phyloP scores from a whole-genome alignment of 2,797 vertebrate species.

The Lepilemur septentrionalis region DNA sequence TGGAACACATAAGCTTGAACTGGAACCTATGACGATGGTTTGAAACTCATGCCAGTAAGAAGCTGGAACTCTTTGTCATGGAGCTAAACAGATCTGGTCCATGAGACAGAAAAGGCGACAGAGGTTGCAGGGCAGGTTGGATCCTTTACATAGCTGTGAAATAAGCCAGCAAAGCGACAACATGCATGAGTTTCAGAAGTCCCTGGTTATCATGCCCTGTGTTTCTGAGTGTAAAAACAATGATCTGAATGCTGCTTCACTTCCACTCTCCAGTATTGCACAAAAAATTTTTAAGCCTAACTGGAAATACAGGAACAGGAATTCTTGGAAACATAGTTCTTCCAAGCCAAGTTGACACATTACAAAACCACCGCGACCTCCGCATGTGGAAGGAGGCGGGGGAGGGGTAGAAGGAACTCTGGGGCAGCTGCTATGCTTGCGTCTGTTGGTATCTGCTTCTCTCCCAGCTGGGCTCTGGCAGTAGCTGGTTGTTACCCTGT shows the following conservation, averaged over 20 bases:
- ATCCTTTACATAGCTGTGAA: not conserved
- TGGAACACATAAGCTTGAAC: not conserved
- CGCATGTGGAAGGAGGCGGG: not conserved
- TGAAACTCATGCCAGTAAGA: not conserved
- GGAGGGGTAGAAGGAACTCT: not conserved
- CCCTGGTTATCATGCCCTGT: not conserved
- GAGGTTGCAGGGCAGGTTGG: not conserved
- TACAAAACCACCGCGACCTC: not conserved
- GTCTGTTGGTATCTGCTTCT: not conserved
- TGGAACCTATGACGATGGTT: accelerated
- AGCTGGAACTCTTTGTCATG: not conserved
- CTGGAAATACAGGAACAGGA: not conserved
- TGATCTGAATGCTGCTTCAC: not conserved
- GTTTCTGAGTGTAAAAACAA: not conserved
- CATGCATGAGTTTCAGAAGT: not conserved
- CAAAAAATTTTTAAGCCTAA: not conserved
- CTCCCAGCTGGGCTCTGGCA: not conserved
- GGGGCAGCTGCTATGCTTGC: not conserved
- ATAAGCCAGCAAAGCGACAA: not conserved
- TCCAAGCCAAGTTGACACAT: not conserved
- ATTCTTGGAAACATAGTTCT: not conserved
- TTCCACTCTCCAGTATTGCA: not conserved
- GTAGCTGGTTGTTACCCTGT: too few relatives aligned
- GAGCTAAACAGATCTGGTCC: not conserved
- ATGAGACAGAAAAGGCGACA: not conserved